phyloP scores from a whole-genome alignment of 2,113 vertebrate species.

The Sander lucioperca region DNA sequence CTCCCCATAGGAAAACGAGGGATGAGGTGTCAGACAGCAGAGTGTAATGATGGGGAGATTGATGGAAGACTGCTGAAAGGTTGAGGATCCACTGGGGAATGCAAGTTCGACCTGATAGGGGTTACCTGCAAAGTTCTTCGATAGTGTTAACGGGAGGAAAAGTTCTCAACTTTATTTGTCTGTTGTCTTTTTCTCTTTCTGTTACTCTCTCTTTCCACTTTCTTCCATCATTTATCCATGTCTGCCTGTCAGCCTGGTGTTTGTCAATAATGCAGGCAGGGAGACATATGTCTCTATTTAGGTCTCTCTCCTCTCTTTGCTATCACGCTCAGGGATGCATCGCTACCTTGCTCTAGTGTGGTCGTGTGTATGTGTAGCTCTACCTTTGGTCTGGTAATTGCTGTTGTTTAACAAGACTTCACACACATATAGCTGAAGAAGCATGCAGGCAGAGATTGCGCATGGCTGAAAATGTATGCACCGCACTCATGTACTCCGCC shows the following conservation, averaged over 20 bases:
- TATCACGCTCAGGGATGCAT: not conserved
- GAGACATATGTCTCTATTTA: not conserved
- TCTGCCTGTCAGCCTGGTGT: not conserved
- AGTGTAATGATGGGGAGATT: constrained; percentile 13
- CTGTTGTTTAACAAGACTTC: not conserved
- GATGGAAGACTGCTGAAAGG: constrained; percentile 30
- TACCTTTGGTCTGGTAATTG: not conserved
- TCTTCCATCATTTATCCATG: constrained; percentile 1
- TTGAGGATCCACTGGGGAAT: constrained; percentile 23
- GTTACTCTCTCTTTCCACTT: not conserved
- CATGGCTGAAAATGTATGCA: constrained; percentile 5
- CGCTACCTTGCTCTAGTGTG: not conserved
- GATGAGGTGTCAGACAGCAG: constrained; percentile 25
- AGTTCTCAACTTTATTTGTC: constrained; percentile 26
- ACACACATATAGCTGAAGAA: constrained; percentile 1
- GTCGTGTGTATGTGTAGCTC: not conserved
- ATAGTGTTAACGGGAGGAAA: constrained; percentile 2
- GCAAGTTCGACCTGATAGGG: constrained; percentile 23
- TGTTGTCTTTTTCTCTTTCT: constrained; percentile 1
- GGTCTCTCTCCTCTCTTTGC: not conserved
- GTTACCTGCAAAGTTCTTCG: constrained; percentile 24
- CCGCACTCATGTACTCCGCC: not conserved
- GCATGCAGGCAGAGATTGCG: not conserved
- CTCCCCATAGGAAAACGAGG: constrained; percentile 30
- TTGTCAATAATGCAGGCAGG: not conserved